Base-by-base conservation (phyloP, 2,888 invertebrate species). In the Hydraecia micacea region DNA sequence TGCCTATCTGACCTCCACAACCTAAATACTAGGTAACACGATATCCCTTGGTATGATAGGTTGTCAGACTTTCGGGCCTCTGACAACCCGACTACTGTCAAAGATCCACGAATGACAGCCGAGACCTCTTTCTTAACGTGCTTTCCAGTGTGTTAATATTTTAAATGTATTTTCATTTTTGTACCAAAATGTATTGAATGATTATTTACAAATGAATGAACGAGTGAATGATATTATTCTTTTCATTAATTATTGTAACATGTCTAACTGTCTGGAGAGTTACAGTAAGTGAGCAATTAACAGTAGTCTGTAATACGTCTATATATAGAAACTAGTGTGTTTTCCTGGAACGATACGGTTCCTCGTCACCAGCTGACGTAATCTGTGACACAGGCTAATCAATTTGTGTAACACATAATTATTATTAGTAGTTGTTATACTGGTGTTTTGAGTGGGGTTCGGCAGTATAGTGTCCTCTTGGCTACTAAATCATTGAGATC, bases 311-410 rank as follows among this genome's bases (percentile, higher is more conserved):
- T 74, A 21, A 60, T 55, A 42, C 9, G 13, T 49, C 60, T 85
- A 85, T 85, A 84, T 83, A 77, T 85, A 85, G 87, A 55, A 42
- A 13, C 75, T 67, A 63, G 84, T 77, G 15, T 52, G 42, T 80
- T 84, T 86, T 87, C 87, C 87, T 84, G 81, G 75, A 81, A 75
- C 21, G 8, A 46, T 71, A 71, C 13, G 18, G 63, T 62, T 4
- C n/a, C 15, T 71, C 68, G 80, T 79, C 86, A 86, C 36, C 36
- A 8, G 13, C 6, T 86, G 76, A 86, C 76, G 73, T 75, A 18
- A 85, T 65, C 1, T 15, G 13, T 75, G 62, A 84, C 69, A 78
- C 68, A 60, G 25, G 36, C 7, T 66, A 15, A 73, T 82, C 63
- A 66, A 67, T 77, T 58, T 21, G 63, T 72, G 39, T 71, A 60